Percentiles rank a stretch among this genome's conserved stretches.
These are phyloP conservation scores for Epinotia bilunana DNA, from an alignment of 2,888 invertebrate species.

Conservation along the genomic window DNA sequence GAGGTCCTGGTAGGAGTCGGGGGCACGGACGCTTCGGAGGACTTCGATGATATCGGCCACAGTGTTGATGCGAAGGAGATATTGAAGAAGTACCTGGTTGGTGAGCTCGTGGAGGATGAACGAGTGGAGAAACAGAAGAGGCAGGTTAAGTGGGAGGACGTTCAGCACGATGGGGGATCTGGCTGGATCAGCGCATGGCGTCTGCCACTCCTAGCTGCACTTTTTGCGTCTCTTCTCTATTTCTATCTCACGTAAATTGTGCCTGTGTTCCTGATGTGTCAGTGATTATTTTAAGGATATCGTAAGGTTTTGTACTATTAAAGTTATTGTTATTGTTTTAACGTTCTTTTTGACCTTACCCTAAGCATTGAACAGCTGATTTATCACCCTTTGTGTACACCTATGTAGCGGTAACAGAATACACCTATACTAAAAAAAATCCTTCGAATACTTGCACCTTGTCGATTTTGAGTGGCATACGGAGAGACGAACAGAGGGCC, in stretches of 20 bases:
- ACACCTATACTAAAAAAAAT: too few relatives aligned
- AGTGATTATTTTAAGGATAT: conserved; percentile 1
- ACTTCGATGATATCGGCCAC: conserved; percentile 99
- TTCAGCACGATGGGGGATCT: conserved; percentile 44
- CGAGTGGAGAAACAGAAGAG: conserved; percentile 51
- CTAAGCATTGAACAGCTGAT: neutral
- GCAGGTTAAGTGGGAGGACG: conserved; percentile 49
- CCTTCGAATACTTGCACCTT: too few relatives aligned
- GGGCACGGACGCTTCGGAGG: conserved; percentile 95
- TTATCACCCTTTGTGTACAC: neutral
- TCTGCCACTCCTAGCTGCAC: conserved; percentile 15
- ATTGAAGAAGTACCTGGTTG: conserved; percentile 94
- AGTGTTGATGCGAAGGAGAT: conserved; percentile 97
- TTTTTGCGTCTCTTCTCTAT: conserved; percentile 14
- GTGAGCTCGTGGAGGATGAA: conserved; percentile 87
- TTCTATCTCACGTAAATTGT: conserved; percentile 24
- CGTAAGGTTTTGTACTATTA: conserved; percentile 29
- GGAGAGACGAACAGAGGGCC: too few relatives aligned
- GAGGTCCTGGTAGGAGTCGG: conserved; percentile 95
- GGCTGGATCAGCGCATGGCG: conserved; percentile 7
- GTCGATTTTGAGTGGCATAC: too few relatives aligned
- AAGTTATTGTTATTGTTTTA: conserved; percentile 25
- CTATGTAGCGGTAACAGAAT: too few relatives aligned
- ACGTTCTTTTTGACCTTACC: conserved; percentile 22
- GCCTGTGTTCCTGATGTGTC: neutral